These are phyloP conservation scores for Cynodonichthys magdalenae DNA, from an alignment of 2,797 vertebrate genomes.

Conservation along the genomic window DNA sequence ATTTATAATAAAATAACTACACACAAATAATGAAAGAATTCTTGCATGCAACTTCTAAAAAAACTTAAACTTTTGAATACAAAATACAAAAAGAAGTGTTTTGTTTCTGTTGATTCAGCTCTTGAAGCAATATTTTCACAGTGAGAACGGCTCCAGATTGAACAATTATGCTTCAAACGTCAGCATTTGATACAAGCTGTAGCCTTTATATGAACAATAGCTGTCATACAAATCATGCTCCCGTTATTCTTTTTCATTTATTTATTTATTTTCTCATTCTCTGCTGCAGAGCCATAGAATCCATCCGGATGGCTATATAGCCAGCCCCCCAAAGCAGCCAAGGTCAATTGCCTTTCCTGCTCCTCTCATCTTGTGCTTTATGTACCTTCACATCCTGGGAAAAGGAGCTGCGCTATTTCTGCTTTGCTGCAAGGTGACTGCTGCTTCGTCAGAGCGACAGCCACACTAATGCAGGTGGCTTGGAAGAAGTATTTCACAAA, in stretches of 20 bases:
- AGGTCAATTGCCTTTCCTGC: constrained; percentile 81
- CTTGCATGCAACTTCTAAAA: background rate
- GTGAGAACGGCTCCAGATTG: background rate
- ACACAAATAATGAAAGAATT: background rate
- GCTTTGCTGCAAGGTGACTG: constrained; percentile 83
- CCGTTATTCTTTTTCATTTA: constrained; percentile 10
- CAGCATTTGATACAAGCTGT: constrained; percentile 9
- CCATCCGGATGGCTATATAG: constrained; percentile 59
- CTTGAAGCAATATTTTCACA: background rate
- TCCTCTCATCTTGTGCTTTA: constrained; percentile 81
- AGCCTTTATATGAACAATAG: constrained; percentile 35
- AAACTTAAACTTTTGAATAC: too few relatives aligned
- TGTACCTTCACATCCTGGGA: constrained; percentile 76
- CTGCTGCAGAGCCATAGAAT: constrained; percentile 60
- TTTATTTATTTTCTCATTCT: constrained; percentile 20
- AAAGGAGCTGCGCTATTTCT: constrained; percentile 74
- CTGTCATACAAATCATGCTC: constrained; percentile 46
- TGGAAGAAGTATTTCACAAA: constrained; percentile 9
- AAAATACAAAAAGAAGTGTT: background rate
- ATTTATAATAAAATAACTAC: constrained; percentile 8
- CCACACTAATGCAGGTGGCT: constrained; percentile 23
- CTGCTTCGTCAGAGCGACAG: constrained; percentile 53
- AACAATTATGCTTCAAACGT: background rate
- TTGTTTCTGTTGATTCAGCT: background rate
- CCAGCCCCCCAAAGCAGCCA: constrained; percentile 72